A percentile compares a stretch with the other conserved stretches of the same genome.
phyloP scores from a whole-genome alignment of 1,140 invertebrate genomes.

The Leptestheria dahalacensis region DNA sequence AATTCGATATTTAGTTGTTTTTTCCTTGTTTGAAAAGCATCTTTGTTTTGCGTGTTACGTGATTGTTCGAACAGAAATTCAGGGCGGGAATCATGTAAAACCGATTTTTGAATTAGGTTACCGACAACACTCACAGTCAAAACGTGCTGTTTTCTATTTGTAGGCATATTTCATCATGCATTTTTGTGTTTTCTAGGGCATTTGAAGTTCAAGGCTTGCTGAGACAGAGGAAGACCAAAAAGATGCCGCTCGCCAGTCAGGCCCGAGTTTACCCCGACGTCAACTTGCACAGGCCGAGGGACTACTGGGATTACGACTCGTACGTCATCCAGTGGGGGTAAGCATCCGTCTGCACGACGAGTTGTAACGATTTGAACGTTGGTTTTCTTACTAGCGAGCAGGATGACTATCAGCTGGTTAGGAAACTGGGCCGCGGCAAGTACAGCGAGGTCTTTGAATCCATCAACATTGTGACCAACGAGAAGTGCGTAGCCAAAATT shows the following conservation, averaged over 20 bases:
- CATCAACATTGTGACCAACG: slow-evolving; percentile 94
- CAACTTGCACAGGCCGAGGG: slow-evolving; percentile 91
- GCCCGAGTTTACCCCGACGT: slow-evolving; percentile 95
- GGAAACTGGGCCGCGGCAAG: slow-evolving; percentile 97
- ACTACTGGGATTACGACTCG: slow-evolving; percentile 99
- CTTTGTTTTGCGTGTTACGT: no score
- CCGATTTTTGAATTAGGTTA: no score
- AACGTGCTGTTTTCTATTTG: no score
- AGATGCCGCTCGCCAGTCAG: slow-evolving; percentile 83
- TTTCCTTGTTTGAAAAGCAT: no score
- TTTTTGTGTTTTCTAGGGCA: no score
- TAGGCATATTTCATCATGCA: no score
- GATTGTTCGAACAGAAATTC: no score
- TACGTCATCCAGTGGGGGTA: slow-evolving; percentile 96
- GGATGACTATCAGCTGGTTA: slow-evolving; percentile 97
- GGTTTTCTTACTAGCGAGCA: slow-evolving; percentile 51
- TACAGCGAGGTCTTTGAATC: slow-evolving; percentile 99
- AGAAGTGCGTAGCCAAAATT: slow-evolving; percentile 99
- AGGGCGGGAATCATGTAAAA: no score
- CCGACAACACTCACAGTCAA: no score
- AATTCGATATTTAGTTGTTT: no score
- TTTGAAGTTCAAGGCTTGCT: background rate
- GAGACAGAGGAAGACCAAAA: background rate
- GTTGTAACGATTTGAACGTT: background rate
- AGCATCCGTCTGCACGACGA: slow-evolving; percentile 24